These are phyloP conservation scores for Argynnis bischoffii DNA, from an alignment of 2,888 invertebrate species.

Conservation along the genomic window DNA sequence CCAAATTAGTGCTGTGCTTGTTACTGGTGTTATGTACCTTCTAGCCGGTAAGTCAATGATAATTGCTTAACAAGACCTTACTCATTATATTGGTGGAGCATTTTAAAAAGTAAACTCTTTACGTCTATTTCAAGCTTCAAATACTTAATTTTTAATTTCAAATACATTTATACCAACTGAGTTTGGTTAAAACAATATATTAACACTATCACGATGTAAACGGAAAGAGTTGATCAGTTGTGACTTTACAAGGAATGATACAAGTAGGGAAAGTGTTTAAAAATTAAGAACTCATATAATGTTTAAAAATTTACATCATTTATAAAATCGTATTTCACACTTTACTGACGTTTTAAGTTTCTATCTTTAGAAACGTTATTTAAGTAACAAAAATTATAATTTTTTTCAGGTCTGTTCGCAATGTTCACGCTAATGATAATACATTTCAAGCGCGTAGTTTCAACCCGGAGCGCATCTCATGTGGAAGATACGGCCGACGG, in stretches of 20 bases:
- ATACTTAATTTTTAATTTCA: too few species aligned
- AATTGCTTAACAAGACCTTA: background rate
- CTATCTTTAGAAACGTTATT: conserved; percentile 39
- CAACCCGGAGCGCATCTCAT: conserved; percentile 80
- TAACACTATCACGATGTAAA: too few species aligned
- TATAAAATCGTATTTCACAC: too few species aligned
- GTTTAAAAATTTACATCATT: too few species aligned
- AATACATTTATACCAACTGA: background rate
- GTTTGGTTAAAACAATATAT: too few species aligned
- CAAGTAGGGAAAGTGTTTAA: too few species aligned
- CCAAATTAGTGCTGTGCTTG: conserved; percentile 95
- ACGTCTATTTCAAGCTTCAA: too few species aligned
- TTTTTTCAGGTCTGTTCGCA: conserved; percentile 90
- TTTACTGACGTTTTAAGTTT: too few species aligned
- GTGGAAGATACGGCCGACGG: conserved; percentile 87
- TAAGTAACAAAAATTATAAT: background rate
- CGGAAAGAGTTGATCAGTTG: too few species aligned
- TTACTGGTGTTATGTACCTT: conserved; percentile 97
- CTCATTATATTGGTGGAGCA: too few species aligned
- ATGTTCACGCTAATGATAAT: conserved; percentile 96
- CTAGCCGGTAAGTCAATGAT: conserved; percentile 87
- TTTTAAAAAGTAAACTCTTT: background rate
- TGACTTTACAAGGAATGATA: too few species aligned
- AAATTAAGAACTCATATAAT: too few species aligned
- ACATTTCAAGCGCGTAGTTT: conserved; percentile 92